These are phyloP conservation scores for Halisarca cf. caerulea DNA, from an alignment of 37 sponge, comb jelly and placozoan species.

Conservation along the genomic window DNA sequence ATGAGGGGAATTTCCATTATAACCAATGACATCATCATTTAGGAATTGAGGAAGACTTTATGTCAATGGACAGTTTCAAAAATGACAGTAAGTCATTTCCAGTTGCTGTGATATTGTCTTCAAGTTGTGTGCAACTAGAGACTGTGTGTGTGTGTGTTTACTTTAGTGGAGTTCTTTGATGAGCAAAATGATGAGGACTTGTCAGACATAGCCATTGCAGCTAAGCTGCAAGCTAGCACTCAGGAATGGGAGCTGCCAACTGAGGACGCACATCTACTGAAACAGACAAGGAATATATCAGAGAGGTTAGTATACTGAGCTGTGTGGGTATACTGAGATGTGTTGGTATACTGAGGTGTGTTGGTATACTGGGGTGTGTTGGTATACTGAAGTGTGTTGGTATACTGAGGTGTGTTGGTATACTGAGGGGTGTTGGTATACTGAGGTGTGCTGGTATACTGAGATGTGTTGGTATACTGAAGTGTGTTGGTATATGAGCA, in stretches of 20 bases:
- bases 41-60: neutral
- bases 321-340: too few species aligned
- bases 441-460: too few species aligned
- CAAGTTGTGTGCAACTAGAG: neutral
- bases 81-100: neutral
- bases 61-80: conserved; percentile 25
- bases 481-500: too few species aligned
- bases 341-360: too few species aligned
- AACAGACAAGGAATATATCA: neutral
- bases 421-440: too few species aligned
- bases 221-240: neutral
- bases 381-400: too few species aligned
- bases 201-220: conserved; percentile 1
- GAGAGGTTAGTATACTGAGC: too few species aligned
- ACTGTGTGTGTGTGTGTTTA: neutral
- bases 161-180: conserved; percentile 6
- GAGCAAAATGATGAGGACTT: neutral
- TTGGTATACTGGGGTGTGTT: too few species aligned
- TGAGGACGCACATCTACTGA: neutral
- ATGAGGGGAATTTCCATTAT: neutral
- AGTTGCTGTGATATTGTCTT: neutral
- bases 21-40: neutral
- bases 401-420: too few species aligned
- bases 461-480: too few species aligned
- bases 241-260: neutral